Conservation (phyloP, 1,140 invertebrate genomes). For the Grapholita molesta region DNA sequence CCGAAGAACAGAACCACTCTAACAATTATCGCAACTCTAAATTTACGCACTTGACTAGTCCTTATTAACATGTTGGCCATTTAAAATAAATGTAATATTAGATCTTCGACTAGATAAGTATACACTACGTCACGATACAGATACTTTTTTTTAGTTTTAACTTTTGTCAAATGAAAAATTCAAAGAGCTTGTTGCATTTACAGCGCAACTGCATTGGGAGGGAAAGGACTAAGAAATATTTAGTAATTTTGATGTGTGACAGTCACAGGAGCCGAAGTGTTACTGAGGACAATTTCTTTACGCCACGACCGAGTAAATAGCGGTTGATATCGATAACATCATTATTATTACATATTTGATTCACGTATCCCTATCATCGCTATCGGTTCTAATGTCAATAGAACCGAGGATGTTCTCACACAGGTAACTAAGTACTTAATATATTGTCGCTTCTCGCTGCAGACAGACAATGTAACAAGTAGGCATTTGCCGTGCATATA, state of each 20-base stretch:
- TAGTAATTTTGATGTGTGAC: conserved; percentile 28
- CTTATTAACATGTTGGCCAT: conserved; percentile 69
- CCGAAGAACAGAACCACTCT: conserved; percentile 54
- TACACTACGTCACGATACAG: conserved; percentile 1
- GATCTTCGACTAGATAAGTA: conserved; percentile 29
- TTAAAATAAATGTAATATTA: conserved; percentile 30
- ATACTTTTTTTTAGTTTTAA: conserved; percentile 11
- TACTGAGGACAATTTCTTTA: conserved; percentile 28
- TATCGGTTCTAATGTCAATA: conserved; percentile 51
- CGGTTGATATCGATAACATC: conserved; percentile 40
- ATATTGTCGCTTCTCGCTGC: not conserved
- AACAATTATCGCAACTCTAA: conserved; percentile 40
- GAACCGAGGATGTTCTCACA: conserved; percentile 31
- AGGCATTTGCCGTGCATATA: not conserved
- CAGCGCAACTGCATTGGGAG: conserved; percentile 52
- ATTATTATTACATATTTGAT: conserved; percentile 36
- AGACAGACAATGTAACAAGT: not conserved
- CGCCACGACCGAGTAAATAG: conserved; percentile 30
- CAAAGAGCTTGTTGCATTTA: conserved; percentile 57
- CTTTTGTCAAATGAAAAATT: conserved; percentile 67
- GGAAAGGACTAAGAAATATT: not conserved
- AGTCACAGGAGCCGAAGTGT: conserved; percentile 17
- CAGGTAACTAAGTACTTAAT: conserved; percentile 19
- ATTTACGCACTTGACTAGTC: conserved; percentile 53
- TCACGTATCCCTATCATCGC: conserved; percentile 33